These are phyloP conservation scores for Gorsachius goisagi DNA, from an alignment of 2,113 vertebrate species.

Conservation along the genomic window DNA sequence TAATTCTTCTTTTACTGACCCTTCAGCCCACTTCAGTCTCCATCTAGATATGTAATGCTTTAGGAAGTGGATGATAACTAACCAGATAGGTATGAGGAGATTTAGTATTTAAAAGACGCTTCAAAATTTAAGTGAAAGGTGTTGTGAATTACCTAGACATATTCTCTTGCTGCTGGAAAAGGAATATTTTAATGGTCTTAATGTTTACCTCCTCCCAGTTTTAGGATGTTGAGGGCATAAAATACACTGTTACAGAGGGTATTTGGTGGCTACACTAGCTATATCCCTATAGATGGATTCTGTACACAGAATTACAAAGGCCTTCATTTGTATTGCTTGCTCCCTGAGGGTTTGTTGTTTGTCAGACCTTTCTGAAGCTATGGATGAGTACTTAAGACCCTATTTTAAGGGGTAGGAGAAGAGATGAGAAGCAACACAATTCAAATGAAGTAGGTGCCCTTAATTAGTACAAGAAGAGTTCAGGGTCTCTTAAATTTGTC, in stretches of 20 bases:
- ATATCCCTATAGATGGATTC: not conserved
- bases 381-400: not conserved
- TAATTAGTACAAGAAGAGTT: not conserved
- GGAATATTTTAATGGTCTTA: not conserved
- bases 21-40: not conserved
- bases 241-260: not conserved
- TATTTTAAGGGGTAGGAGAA: not conserved
- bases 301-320: not conserved
- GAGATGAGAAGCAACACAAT: not conserved
- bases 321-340: not conserved
- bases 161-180: not conserved
- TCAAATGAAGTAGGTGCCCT: not conserved
- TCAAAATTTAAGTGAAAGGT: not conserved
- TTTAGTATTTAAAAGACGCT: not conserved
- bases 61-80: not conserved
- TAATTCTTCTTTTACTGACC: not conserved
- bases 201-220: accelerated
- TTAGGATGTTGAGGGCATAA: not conserved
- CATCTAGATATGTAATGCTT: not conserved
- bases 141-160: not conserved
- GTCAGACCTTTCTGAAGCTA: not conserved
- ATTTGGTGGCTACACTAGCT: not conserved
- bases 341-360: not conserved
- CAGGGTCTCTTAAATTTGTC: not conserved
- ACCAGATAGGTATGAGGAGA: not conserved